These are phyloP conservation scores for Lysiphlebus fabarum DNA, from an alignment of 1,140 invertebrate genomes.

Conservation along the genomic window DNA sequence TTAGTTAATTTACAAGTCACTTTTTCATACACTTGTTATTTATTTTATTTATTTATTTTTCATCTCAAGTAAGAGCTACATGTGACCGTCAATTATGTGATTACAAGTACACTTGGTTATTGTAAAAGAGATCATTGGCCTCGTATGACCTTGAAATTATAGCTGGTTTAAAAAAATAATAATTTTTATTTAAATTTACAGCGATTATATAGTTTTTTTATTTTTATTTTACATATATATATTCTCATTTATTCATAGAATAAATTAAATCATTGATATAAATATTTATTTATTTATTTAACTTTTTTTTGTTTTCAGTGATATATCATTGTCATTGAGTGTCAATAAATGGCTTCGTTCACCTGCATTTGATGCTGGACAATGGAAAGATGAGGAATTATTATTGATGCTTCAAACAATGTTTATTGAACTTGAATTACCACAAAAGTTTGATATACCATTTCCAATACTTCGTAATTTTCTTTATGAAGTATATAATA, in stretches of 20 bases:
- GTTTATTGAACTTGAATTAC: constrained; percentile 77
- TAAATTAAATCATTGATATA: not conserved
- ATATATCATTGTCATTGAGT: constrained; percentile 59
- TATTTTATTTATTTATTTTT: not conserved
- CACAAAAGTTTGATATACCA: constrained; percentile 75
- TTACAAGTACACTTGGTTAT: constrained; percentile 18
- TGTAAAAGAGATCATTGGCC: constrained; percentile 15
- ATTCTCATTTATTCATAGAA: not conserved
- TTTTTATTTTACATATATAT: not conserved
- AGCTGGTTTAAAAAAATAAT: not conserved
- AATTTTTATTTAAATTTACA: not conserved
- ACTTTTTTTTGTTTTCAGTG: constrained; percentile 52
- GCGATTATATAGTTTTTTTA: not conserved
- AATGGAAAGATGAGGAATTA: constrained; percentile 81
- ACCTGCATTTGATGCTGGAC: constrained; percentile 78
- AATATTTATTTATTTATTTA: not conserved
- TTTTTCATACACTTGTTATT: not conserved
- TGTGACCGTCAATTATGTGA: constrained; percentile 23
- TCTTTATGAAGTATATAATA: constrained; percentile 78
- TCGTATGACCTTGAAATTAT: constrained; percentile 10
- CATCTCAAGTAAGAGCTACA: not conserved
- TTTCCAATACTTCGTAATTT: constrained; percentile 69
- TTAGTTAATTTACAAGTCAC: constrained; percentile 1
- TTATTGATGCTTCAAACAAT: constrained; percentile 79
- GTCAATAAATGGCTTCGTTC: constrained; percentile 65